phyloP scores from a whole-genome alignment of 2,888 invertebrate genomes.

The Enchytraeus crypticus region DNA sequence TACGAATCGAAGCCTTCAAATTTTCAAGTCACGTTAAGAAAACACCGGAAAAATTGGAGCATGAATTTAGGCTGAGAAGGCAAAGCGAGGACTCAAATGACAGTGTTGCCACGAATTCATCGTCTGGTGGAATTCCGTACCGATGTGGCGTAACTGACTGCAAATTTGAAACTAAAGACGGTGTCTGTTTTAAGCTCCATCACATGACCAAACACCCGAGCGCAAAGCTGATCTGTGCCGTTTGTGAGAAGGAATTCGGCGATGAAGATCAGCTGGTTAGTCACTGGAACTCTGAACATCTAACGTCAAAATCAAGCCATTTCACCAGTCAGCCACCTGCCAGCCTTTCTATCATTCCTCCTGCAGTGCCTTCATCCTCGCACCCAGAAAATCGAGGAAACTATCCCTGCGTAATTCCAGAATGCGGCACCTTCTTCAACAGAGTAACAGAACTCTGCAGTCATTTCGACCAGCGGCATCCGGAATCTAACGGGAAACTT shows the following conservation, averaged over 20 bases:
- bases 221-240: conserved; percentile 1
- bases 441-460: not conserved
- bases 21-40: too few species aligned
- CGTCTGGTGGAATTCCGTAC: too few species aligned
- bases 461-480: conserved; percentile 1
- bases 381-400: conserved; percentile 2
- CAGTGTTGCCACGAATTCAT: too few species aligned
- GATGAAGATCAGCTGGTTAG: conserved; percentile 5
- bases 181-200: conserved; percentile 8
- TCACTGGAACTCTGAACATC: conserved; percentile 1
- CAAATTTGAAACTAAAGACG: not conserved
- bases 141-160: conserved; percentile 9
- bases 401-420: not conserved
- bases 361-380: too few species aligned
- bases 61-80: too few species aligned
- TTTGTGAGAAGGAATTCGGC: not conserved
- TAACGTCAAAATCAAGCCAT: too few species aligned
- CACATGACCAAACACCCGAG: conserved; percentile 6
- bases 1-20: too few species aligned
- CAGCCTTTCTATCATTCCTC: too few species aligned
- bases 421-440: conserved; percentile 4
- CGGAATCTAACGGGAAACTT: not conserved
- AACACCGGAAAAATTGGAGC: too few species aligned
- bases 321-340: too few species aligned
- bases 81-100: too few species aligned